Conservation (phyloP, 2,113 vertebrate species). For the Clarias magur region DNA sequence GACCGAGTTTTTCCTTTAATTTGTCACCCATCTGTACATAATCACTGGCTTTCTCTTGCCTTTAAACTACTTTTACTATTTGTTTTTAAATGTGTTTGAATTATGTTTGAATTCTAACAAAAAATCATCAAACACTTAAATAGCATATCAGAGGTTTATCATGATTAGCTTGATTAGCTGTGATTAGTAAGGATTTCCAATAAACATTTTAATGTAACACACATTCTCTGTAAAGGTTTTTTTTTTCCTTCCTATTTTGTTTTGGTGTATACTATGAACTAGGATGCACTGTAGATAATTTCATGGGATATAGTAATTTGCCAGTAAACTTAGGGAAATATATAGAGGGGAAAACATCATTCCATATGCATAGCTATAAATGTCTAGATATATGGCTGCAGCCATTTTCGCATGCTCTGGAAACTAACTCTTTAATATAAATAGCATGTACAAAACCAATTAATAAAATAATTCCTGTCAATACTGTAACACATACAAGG, state of each 20-base stretch:
- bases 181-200: not conserved
- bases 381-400: not conserved
- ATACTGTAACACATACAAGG: slow-evolving; percentile 73
- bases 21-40: slow-evolving; percentile 14
- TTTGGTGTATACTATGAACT: not conserved
- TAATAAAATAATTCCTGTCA: slow-evolving; percentile 86
- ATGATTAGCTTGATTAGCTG: not conserved
- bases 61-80: slow-evolving; percentile 1
- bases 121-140: not conserved
- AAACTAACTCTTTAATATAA: not conserved
- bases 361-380: not conserved
- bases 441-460: slow-evolving; percentile 45
- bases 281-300: not conserved
- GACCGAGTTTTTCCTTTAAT: not conserved
- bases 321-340: slow-evolving; percentile 1
- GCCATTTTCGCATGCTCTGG: slow-evolving; percentile 19
- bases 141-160: not conserved
- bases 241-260: not conserved
- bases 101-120: slow-evolving; percentile 82
- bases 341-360: not conserved
- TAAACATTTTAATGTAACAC: not conserved
- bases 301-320: not conserved
- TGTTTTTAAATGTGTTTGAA: slow-evolving; percentile 53
- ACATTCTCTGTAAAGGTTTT: slow-evolving; percentile 13
- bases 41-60: slow-evolving; percentile 69